A percentile compares a stretch with the other conserved stretches of the same genome.
These are phyloP conservation scores for Metopolophium dirhodum DNA, from an alignment of 1,140 invertebrate species.

Conservation along the genomic window DNA sequence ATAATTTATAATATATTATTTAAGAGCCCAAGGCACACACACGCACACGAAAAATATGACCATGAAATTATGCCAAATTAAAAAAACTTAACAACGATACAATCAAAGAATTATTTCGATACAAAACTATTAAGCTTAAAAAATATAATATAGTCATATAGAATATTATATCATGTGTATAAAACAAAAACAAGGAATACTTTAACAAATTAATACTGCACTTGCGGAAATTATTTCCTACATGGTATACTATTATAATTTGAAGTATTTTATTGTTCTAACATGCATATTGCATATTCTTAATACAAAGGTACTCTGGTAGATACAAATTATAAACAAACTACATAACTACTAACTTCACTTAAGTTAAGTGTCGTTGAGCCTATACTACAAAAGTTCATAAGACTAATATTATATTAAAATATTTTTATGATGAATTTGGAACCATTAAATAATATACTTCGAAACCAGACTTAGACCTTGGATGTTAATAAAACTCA, in stretches of 20 bases:
- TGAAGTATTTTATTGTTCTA: background rate
- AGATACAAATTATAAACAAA: background rate
- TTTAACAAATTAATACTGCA: background rate
- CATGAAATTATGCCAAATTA: background rate
- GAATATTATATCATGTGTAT: background rate
- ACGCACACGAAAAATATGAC: background rate
- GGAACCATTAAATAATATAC: background rate
- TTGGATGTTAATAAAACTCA: constrained; percentile 19
- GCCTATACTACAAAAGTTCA: background rate
- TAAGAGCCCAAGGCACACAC: background rate
- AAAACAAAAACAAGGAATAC: background rate
- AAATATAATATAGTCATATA: background rate
- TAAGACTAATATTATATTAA: background rate
- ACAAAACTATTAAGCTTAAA: background rate
- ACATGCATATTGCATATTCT: background rate
- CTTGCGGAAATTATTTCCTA: background rate
- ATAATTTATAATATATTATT: background rate
- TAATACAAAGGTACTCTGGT: background rate
- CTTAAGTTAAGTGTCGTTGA: background rate
- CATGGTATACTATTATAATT: background rate
- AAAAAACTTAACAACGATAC: background rate
- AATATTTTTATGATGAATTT: constrained; percentile 1
- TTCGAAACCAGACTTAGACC: constrained; percentile 17
- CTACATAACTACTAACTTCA: background rate
- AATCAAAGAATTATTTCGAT: background rate